A percentile compares a stretch with the other conserved stretches of the same genome.
These are phyloP conservation scores for Propithecus perrieri DNA, from an alignment of 2,797 vertebrate species.

Conservation along the genomic window DNA sequence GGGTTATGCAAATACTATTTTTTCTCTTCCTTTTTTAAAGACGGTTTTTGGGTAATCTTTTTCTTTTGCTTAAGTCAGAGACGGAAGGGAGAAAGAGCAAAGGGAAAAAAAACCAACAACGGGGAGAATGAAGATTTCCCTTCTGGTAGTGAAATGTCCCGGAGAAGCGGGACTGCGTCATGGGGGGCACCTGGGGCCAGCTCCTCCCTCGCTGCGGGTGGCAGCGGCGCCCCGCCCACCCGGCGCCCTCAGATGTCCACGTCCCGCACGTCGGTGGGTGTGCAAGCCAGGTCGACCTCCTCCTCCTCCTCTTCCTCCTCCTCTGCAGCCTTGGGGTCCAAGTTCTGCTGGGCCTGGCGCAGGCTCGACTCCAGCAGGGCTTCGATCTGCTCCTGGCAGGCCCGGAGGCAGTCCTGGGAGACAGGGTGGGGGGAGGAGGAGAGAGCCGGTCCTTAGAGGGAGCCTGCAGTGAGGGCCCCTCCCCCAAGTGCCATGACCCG, in stretches of 20 bases:
- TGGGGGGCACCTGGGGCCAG: constrained; percentile 76
- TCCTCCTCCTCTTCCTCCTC: constrained; percentile 91
- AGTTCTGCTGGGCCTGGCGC: constrained; percentile 93
- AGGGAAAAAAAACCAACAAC: constrained; percentile 79
- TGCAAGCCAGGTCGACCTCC: constrained; percentile 95
- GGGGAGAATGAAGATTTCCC: constrained; percentile 80
- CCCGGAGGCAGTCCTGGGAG: constrained; percentile 96
- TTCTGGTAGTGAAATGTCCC: constrained; percentile 84
- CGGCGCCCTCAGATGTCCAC: constrained; percentile 93
- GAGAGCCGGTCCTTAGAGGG: neutral
- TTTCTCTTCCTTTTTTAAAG: constrained; percentile 79
- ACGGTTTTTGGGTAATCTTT: constrained; percentile 84
- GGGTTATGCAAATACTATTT: constrained; percentile 87
- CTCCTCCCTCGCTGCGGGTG: neutral
- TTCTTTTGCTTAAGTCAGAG: constrained; percentile 83
- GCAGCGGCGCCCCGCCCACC: neutral
- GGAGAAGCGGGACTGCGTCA: constrained; percentile 80
- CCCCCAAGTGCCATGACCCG: neutral
- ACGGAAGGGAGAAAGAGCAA: constrained; percentile 85
- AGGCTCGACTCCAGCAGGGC: constrained; percentile 96
- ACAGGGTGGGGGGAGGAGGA: fast-evolving
- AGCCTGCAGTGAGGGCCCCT: neutral
- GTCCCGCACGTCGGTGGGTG: constrained; percentile 97
- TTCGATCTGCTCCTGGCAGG: constrained; percentile 99
- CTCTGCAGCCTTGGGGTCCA: constrained; percentile 93